Evolutionary conservation across 2,888 invertebrate genomes (phyloP).

Genomic region (Pandemis corylana): DNA sequence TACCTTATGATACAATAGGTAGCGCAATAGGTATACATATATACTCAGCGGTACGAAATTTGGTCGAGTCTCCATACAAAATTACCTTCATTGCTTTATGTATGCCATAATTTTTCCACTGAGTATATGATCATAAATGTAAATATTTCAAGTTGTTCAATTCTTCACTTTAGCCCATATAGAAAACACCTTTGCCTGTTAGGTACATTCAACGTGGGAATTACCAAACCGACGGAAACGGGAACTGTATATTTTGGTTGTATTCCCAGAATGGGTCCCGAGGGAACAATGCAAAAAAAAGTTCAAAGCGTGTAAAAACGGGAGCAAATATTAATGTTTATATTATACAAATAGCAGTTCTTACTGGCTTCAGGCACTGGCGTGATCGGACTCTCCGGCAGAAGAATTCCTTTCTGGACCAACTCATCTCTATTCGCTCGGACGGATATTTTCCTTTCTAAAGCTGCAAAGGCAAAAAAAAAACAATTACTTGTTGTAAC

Average conservation of each 20-base stretch:
- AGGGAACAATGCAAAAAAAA: background rate
- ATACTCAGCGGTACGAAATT: too few species aligned
- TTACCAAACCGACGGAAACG: background rate
- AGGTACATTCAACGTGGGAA: too few species aligned
- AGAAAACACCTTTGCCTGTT: too few species aligned
- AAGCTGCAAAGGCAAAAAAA: constrained; percentile 87
- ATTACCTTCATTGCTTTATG: too few species aligned
- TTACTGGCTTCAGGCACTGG: constrained; percentile 93
- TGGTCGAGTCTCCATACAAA: too few species aligned
- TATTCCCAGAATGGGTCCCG: background rate
- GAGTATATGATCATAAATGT: too few species aligned
- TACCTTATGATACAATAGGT: too few species aligned
- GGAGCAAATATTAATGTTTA: background rate
- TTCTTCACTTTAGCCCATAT: too few species aligned
- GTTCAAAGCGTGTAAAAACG: background rate
- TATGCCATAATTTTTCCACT: too few species aligned
- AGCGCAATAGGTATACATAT: too few species aligned
- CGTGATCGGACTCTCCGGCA: constrained; percentile 94
- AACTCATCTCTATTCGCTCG: constrained; percentile 98
- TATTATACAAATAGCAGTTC: constrained; percentile 50
- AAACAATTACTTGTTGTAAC: constrained; percentile 25
- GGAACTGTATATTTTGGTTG: background rate
- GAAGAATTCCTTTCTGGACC: constrained; percentile 97
- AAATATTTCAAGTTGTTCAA: too few species aligned
- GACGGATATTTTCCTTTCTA: constrained; percentile 99